Evolutionary conservation across 2,797 vertebrate species (phyloP), one percentile per base, ranked within the genome.

Genomic region (Alca torda): DNA sequence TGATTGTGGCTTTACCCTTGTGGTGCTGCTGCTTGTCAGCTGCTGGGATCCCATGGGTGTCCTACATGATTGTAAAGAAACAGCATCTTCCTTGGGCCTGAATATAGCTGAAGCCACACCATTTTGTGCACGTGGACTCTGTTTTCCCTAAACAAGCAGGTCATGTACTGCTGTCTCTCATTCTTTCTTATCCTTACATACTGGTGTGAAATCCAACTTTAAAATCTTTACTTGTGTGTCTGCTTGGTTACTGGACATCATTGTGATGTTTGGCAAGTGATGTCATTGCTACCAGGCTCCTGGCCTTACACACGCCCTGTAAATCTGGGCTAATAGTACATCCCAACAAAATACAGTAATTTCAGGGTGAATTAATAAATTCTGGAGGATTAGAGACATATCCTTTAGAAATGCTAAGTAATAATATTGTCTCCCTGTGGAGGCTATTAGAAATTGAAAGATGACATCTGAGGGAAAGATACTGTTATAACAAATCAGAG

Each of bases 391-490:
- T 77, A 73, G 45, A 93, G 48, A 51, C 1, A 3, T 48, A 56
- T 45, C 30, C 51, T 82, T 84, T 87, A 51, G 54, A 87, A 95
- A 89, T 46, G 45, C 37, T 87, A 82, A 86, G 41, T 84, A 94
- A 43, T 91, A 72, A 61, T 73, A 81, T 75, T 86, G 76, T 75
- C 51, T 96, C 70, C 54, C 51, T 30, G 23, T 83, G 74, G 93
- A 96, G 69, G n/a, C 64, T 89, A 41, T 78, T 76, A 94, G 84
- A 80, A 95, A 86, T 53, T 93, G 85, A 93, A 93, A 57, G 57
- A 76, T 87, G 89, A 84, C 81, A 73, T 93, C 79, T 73, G 73
- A 92, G 70, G 48, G 87, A 92, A 87, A 93, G 79, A 86, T 91
- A 89, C 26, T 31, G 39, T 86, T 96, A 60, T 33, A 89, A 75